Conservation (phyloP, 2,113 vertebrate genomes). For the Salminus brasiliensis region DNA sequence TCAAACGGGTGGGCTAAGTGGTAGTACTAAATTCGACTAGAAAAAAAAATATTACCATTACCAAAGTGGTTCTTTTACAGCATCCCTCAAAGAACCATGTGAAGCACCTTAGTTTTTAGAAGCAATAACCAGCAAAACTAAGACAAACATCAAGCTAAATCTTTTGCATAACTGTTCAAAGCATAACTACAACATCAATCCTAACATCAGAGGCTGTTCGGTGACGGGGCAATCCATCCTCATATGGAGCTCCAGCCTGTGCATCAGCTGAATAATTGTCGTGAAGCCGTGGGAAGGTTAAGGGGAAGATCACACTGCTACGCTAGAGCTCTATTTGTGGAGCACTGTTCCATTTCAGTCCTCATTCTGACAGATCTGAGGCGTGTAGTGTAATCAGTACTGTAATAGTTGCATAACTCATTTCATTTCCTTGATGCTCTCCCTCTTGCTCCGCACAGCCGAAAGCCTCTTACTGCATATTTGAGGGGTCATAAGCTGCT, state of each 20-base stretch:
- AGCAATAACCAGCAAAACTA: no score
- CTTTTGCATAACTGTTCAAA: no score
- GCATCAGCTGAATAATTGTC: background rate
- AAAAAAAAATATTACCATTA: no score
- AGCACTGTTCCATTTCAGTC: background rate
- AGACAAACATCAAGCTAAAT: no score
- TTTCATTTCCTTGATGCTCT: slow-evolving; percentile 55
- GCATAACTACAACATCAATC: background rate
- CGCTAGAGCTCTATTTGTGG: background rate
- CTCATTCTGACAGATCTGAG: slow-evolving; percentile 4
- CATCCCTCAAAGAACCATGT: no score
- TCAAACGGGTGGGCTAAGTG: no score
- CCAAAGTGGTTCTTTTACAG: no score
- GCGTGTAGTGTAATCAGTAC: slow-evolving; percentile 21
- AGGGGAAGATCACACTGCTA: background rate
- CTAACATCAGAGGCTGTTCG: background rate
- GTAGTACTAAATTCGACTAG: no score
- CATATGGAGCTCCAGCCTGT: background rate
- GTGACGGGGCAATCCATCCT: background rate
- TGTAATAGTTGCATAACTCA: slow-evolving; percentile 48
- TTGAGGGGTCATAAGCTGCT: slow-evolving; percentile 33
- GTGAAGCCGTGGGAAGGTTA: background rate
- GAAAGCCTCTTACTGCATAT: slow-evolving; percentile 59
- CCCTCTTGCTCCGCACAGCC: slow-evolving; percentile 24
- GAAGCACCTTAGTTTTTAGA: no score